Evolutionary conservation across 2,888 invertebrate genomes (phyloP).

Genomic region (Heliconius aoede): DNA sequence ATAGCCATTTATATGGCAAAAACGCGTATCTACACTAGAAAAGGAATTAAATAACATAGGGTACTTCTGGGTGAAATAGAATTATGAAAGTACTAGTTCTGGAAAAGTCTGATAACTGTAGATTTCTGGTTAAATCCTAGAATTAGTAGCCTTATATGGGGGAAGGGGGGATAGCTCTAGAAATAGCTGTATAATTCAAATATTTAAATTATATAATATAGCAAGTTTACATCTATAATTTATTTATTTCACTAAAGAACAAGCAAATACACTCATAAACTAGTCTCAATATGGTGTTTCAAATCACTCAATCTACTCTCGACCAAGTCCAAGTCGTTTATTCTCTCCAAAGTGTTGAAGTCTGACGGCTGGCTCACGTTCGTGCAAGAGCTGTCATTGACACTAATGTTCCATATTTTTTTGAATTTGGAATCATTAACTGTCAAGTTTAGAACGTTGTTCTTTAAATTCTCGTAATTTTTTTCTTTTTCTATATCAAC

Average conservation of each 20-base stretch:
- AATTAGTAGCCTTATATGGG: no score
- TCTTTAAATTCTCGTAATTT: slow-evolving; percentile 9
- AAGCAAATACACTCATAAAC: slow-evolving; percentile 53
- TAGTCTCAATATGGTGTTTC: slow-evolving; percentile 69
- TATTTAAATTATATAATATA: no score
- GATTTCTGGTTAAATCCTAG: no score
- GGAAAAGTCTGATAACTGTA: no score
- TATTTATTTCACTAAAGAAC: not conserved
- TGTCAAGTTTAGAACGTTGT: slow-evolving; percentile 55
- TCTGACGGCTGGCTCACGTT: slow-evolving; percentile 65
- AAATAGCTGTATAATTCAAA: no score
- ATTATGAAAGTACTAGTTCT: no score
- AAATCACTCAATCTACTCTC: slow-evolving; percentile 72
- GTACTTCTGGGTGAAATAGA: no score
- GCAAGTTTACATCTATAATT: not conserved
- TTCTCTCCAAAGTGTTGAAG: slow-evolving; percentile 72
- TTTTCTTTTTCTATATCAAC: slow-evolving; percentile 31
- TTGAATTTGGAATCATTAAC: slow-evolving; percentile 56
- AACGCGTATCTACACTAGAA: no score
- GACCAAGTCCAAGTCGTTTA: slow-evolving; percentile 74
- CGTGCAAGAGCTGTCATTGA: slow-evolving; percentile 54
- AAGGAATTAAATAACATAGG: no score
- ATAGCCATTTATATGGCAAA: no score
- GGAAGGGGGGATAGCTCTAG: no score
- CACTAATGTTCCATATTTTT: slow-evolving; percentile 63